Base-by-base conservation (phyloP, 2,888 invertebrate species). In the Sisyra terminalis region DNA sequence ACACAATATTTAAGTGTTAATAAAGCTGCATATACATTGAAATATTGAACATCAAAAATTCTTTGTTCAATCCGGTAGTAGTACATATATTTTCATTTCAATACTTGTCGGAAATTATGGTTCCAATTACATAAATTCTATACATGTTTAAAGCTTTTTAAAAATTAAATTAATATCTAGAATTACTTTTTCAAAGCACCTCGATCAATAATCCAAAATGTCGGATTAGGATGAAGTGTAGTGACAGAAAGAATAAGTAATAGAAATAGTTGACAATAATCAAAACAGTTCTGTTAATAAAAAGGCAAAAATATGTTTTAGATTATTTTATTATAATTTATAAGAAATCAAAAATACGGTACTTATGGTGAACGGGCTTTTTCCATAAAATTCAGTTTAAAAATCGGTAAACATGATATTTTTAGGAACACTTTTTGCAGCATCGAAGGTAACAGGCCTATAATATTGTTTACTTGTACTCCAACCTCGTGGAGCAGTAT, bases 401-500 rank as follows among this genome's bases (percentile, higher is more conserved):
- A 67, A 72, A 57, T 72, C 72, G 30, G 71, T 65, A 53, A 65
- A 72, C 1, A 59, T 55, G 32, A 59, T 43, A 18, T 41, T 40
- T 45, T 42, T 17, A 10, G 17, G 6, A 49, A 46, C 10, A 48
- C 46, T 39, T 50, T 48, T 14, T 47, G 46, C 39, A 58, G 35
- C 71, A 56, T 74, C 73, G 63, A 84, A 81, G 47, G 76, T 73
- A 34, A 85, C 71, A 0, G 85, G 83, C 45, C 76, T 68, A 63
- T 85, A 85, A 49, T 73, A 74, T 39, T 75, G 70, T 50, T 71
- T 69, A 51, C 70, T 69, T 50, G 78, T 72, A 10, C 76, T 75
- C 85, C 88, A 88, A 1, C 87, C 87, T 29, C 86, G 71, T 3
- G 88, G 80, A 29, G 85, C 83, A 0, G 82, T 84, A 52, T 88